phyloP scores from a whole-genome alignment of 2,113 vertebrate species.

The Hippocampus guttulatus region DNA sequence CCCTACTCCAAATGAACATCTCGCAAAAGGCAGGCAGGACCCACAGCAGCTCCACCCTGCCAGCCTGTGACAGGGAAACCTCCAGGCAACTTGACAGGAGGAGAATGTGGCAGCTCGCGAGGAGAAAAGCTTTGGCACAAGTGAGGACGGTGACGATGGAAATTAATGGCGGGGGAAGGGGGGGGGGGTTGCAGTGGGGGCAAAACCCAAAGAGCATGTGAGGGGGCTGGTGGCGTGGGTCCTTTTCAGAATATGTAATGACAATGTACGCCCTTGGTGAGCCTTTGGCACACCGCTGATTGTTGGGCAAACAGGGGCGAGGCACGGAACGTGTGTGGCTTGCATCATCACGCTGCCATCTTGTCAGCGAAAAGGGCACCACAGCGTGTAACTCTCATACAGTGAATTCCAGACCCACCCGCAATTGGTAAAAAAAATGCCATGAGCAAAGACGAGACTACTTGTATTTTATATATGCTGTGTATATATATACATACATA shows the following conservation, averaged over 20 bases:
- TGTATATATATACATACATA: no score
- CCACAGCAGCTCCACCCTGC: slow-evolving; percentile 82
- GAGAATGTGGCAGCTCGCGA: slow-evolving; percentile 86
- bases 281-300: slow-evolving; percentile 78
- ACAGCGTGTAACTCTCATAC: background rate
- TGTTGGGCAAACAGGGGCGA: slow-evolving; percentile 78
- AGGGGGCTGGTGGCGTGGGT: slow-evolving; percentile 53
- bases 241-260: slow-evolving; percentile 66
- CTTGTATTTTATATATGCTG: no score
- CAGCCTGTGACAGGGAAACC: slow-evolving; percentile 90
- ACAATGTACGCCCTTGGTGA: slow-evolving; percentile 77
- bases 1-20: slow-evolving; percentile 95
- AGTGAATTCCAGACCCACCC: background rate
- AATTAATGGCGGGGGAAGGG: slow-evolving; percentile 70
- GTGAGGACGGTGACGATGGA: slow-evolving; percentile 85
- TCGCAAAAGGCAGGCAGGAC: slow-evolving; percentile 80
- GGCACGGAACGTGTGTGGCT: slow-evolving; percentile 52
- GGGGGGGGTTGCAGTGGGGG: slow-evolving; percentile 28
- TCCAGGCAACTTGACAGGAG: slow-evolving; percentile 95
- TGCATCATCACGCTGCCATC: slow-evolving; percentile 65
- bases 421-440: background rate
- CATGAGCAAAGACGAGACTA: background rate
- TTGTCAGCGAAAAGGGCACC: slow-evolving; percentile 71
- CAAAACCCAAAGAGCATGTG: slow-evolving; percentile 57
- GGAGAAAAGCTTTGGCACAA: slow-evolving; percentile 81